A percentile compares a stretch with the other conserved stretches of the same genome.
phyloP scores from a whole-genome alignment of 2,797 vertebrate species.

The Chaunax sp. region DNA sequence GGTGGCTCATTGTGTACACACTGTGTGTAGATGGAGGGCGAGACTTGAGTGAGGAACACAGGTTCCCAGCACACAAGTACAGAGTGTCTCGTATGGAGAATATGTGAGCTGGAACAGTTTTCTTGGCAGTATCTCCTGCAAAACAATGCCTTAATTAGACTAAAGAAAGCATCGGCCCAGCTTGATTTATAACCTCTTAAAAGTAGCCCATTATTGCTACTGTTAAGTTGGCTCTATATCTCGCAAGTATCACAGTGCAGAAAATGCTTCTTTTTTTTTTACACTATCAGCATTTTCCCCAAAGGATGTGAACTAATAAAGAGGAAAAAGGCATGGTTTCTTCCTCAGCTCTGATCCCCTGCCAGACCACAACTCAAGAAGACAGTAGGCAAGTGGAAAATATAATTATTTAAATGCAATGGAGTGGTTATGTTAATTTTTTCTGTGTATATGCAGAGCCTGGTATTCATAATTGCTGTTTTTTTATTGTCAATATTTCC shows the following conservation, averaged over 20 bases:
- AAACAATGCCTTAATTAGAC: slow-evolving; percentile 25
- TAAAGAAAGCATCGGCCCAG: slow-evolving; percentile 21
- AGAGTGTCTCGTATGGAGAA: not conserved
- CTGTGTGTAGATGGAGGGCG: slow-evolving; percentile 24
- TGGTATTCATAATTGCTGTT: not conserved
- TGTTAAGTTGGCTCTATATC: slow-evolving; percentile 32
- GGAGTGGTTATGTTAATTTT: not conserved
- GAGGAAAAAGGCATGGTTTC: slow-evolving; percentile 44
- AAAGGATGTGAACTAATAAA: slow-evolving; percentile 52
- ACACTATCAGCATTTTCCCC: slow-evolving; percentile 56
- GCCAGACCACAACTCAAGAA: slow-evolving; percentile 39
- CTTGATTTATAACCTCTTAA: slow-evolving; percentile 44
- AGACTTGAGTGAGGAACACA: slow-evolving; percentile 3
- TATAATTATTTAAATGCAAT: slow-evolving; percentile 1
- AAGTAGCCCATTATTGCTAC: slow-evolving; percentile 31
- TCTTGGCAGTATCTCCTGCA: slow-evolving; percentile 2
- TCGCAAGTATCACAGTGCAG: slow-evolving; percentile 38
- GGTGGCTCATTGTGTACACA: too few species aligned
- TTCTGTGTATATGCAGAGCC: not conserved
- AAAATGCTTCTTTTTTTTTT: slow-evolving; percentile 52
- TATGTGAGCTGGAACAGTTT: not conserved
- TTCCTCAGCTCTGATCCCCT: slow-evolving; percentile 37
- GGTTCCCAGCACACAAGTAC: slow-evolving; percentile 12
- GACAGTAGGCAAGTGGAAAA: slow-evolving; percentile 9
- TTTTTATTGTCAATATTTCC: not conserved